A percentile compares a stretch with the other conserved stretches of the same genome.
Conservation (phyloP, 1,140 invertebrate species). For the Glomeris maerens region DNA sequence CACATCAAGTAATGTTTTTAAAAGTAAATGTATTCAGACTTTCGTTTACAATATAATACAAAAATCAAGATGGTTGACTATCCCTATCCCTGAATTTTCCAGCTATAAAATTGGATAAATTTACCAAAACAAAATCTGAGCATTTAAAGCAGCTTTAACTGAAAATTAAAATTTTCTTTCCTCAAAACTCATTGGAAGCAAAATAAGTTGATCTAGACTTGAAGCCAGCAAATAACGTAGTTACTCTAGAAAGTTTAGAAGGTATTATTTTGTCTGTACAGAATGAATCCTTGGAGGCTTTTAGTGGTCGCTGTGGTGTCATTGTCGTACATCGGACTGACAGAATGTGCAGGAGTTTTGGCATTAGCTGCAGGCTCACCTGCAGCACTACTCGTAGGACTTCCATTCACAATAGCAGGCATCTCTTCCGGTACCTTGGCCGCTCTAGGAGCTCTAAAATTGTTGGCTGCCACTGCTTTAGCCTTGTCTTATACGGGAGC, state of each 20-base stretch:
- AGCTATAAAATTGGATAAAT: no score
- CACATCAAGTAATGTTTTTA: no score
- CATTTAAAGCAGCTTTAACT: not conserved
- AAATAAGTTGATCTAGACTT: not conserved
- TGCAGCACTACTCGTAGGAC: constrained; percentile 1
- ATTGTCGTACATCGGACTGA: not conserved
- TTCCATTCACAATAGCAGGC: constrained; percentile 9
- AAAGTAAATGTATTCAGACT: no score
- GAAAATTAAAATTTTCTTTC: not conserved
- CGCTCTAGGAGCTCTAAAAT: constrained; percentile 9
- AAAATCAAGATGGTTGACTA: no score
- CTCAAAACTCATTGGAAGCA: not conserved
- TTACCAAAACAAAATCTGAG: not conserved
- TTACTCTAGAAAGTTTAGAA: not conserved
- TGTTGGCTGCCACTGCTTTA: constrained; percentile 8
- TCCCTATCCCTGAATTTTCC: no score
- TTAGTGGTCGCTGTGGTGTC: not conserved
- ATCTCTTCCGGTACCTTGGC: constrained; percentile 11
- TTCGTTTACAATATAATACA: no score
- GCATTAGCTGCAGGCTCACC: not conserved
- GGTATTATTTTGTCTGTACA: not conserved
- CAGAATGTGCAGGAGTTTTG: not conserved
- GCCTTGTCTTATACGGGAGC: constrained; percentile 6
- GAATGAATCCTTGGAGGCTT: not conserved
- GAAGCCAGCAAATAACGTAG: not conserved